A percentile compares a stretch with the other conserved stretches of the same genome.
These are phyloP conservation scores for Phylloscopus whistleri DNA, from an alignment of 2,113 vertebrate species.

Conservation along the genomic window DNA sequence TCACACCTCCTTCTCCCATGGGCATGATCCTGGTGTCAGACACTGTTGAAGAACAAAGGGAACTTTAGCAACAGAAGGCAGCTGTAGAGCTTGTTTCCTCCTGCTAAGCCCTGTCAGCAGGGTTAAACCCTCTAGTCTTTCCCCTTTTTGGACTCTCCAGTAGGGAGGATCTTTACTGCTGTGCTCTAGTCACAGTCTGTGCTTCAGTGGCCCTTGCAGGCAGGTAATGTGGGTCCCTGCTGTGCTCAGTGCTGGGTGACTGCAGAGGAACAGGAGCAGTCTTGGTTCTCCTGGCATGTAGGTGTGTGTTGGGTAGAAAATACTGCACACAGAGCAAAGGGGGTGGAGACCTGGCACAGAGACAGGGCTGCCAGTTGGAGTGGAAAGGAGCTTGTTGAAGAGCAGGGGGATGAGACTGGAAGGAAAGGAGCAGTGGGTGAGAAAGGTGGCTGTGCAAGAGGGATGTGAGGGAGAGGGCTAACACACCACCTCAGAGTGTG, in stretches of 20 bases:
- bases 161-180: not conserved
- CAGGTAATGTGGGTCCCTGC: not conserved
- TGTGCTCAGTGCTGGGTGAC: not conserved
- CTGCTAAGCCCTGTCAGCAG: not conserved
- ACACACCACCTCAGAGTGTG: not conserved
- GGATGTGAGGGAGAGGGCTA: not conserved
- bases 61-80: not conserved
- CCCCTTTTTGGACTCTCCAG: not conserved
- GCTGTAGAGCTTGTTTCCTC: not conserved
- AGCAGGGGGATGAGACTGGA: not conserved
- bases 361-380: not conserved
- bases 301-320: not conserved
- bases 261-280: not conserved
- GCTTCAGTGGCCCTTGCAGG: not conserved
- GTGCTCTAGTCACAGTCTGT: not conserved
- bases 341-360: not conserved
- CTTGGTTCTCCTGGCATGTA: not conserved
- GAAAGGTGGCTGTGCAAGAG: not conserved
- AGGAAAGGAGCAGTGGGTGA: not conserved
- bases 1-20: constrained; percentile 69
- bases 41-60: constrained; percentile 60
- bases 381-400: not conserved
- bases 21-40: constrained; percentile 72
- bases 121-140: not conserved
- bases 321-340: not conserved